A percentile compares a stretch with the other conserved stretches of the same genome.
Conservation (phyloP, 2,113 vertebrate species). For the Paracanthobrama guichenoti region DNA sequence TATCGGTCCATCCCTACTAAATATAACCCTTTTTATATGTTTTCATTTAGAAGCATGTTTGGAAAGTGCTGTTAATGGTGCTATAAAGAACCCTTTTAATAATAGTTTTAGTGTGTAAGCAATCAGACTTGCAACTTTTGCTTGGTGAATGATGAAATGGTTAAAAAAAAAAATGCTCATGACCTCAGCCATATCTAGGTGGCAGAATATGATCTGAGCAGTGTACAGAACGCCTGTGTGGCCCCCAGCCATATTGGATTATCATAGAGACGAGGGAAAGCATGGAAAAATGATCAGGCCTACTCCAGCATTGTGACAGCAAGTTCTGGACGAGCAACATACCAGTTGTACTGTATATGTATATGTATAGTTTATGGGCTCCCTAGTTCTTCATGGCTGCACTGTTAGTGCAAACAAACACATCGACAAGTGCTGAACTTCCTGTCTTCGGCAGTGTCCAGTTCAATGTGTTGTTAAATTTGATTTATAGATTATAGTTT, state of each 20-base stretch:
- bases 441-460: background rate
- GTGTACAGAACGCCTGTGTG: background rate
- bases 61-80: background rate
- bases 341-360: too few species aligned
- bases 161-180: background rate
- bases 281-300: background rate
- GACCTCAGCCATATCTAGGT: background rate
- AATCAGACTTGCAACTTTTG: background rate
- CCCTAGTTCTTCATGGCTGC: background rate
- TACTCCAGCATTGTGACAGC: background rate
- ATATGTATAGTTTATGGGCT: background rate
- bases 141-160: background rate
- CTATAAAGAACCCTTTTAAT: background rate
- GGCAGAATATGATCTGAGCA: background rate
- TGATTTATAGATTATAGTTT: background rate
- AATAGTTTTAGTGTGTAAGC: too few species aligned
- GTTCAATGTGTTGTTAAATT: background rate
- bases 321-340: background rate
- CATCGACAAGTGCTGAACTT: background rate
- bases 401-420: background rate
- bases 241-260: background rate
- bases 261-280: background rate
- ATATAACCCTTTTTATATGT: background rate
- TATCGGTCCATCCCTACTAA: too few species aligned
- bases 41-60: background rate